Evolutionary conservation across 1,140 invertebrate genomes (phyloP).

Genomic region (Habropoda laboriosa): DNA sequence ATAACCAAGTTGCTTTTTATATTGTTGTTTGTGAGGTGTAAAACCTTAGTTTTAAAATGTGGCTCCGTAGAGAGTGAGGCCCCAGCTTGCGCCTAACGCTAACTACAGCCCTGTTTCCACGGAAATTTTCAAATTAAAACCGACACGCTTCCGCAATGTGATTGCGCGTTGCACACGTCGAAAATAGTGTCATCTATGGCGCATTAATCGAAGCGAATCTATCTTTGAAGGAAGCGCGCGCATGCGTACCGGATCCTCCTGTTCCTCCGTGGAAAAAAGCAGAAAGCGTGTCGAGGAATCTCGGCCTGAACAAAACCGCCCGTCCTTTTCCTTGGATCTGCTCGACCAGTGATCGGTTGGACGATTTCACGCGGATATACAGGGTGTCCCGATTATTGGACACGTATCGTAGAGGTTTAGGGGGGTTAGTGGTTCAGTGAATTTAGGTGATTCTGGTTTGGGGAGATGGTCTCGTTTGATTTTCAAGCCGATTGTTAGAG

Average conservation of each 20-base stretch:
- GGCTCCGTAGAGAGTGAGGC: too few relatives aligned
- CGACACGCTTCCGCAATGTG: slow-evolving; percentile 25
- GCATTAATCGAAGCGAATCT: slow-evolving; percentile 33
- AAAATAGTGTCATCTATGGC: slow-evolving; percentile 36
- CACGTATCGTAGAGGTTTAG: too few relatives aligned
- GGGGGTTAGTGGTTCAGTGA: too few relatives aligned
- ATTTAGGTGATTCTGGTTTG: too few relatives aligned
- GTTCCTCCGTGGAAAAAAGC: slow-evolving; percentile 6
- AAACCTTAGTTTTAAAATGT: too few relatives aligned
- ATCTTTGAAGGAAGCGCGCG: slow-evolving; percentile 37
- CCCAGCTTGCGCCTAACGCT: too few relatives aligned
- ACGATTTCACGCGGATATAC: neutral
- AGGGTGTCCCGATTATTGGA: too few relatives aligned
- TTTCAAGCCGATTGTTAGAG: too few relatives aligned
- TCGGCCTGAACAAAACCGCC: neutral
- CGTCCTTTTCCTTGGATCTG: neutral
- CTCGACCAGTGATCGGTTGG: neutral
- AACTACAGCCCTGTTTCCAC: too few relatives aligned
- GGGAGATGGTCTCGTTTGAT: too few relatives aligned
- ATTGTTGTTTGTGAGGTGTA: too few relatives aligned
- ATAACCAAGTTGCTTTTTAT: too few relatives aligned
- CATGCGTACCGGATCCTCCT: slow-evolving; percentile 26
- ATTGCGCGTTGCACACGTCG: neutral
- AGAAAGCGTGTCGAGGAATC: slow-evolving; percentile 23
- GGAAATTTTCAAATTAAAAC: slow-evolving; percentile 16